A percentile compares a stretch with the other conserved stretches of the same genome.
These are phyloP conservation scores for Oscheius sp. DNA, from an alignment of 1,140 invertebrate genomes.

Conservation along the genomic window DNA sequence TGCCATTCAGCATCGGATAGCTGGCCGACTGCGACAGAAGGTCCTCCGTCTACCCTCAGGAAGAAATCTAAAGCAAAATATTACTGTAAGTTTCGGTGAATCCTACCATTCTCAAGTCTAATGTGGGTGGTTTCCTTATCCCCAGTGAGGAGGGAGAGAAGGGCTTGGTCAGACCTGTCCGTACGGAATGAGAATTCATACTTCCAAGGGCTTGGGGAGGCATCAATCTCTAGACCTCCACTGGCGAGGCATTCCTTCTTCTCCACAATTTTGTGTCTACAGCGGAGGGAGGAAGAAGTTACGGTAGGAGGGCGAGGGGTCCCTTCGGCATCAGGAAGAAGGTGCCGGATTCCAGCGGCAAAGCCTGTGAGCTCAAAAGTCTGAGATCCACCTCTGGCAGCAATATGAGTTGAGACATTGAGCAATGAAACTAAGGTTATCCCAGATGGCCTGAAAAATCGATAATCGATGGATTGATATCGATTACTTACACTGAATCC, in stretches of 20 bases:
- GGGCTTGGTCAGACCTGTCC: conserved; percentile 25
- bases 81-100: not conserved
- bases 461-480: not conserved
- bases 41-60: conserved; percentile 1
- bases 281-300: not conserved
- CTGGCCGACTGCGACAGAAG: conserved; percentile 16
- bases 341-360: conserved; percentile 20
- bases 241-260: conserved; percentile 13
- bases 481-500: not conserved
- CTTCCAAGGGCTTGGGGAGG: conserved; percentile 18
- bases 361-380: conserved; percentile 3
- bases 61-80: conserved; percentile 18
- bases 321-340: conserved; percentile 24
- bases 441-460: not conserved
- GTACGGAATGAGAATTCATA: conserved; percentile 29
- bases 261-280: conserved; percentile 2
- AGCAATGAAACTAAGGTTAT: conserved; percentile 15
- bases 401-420: conserved; percentile 16
- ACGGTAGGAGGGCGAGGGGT: conserved; percentile 9
- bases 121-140: not conserved
- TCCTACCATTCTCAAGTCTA: conserved; percentile 22
- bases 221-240: conserved; percentile 15
- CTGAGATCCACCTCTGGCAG: conserved; percentile 1
- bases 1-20: conserved; percentile 31
- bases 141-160: conserved; percentile 5